A percentile compares a stretch with the other conserved stretches of the same genome.
Conservation (phyloP, 2,113 vertebrate genomes). For the Anolis sagrei region DNA sequence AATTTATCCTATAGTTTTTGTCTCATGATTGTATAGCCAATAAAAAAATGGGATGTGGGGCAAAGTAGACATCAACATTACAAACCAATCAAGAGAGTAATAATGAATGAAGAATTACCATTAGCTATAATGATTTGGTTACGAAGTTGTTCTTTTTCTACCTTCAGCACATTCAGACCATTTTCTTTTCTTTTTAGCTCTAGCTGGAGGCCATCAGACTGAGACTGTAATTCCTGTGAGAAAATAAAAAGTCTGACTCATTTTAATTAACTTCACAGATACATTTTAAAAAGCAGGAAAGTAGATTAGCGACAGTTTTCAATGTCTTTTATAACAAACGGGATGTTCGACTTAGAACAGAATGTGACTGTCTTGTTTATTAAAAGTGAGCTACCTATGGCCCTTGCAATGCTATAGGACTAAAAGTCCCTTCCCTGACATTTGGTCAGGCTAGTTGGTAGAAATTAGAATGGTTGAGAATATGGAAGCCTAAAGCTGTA, state of each 20-base stretch:
- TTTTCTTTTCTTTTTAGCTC: conserved; percentile 45
- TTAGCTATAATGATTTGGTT: conserved; percentile 19
- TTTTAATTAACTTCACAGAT: background rate
- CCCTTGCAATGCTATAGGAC: no score
- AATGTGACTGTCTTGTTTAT: background rate
- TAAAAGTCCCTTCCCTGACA: no score
- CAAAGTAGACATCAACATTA: background rate
- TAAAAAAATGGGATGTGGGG: no score
- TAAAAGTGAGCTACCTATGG: no score
- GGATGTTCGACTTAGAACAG: background rate
- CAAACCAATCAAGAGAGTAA: background rate
- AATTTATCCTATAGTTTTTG: background rate
- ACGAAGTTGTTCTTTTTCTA: conserved; percentile 20
- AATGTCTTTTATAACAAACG: background rate
- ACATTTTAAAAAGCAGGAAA: background rate
- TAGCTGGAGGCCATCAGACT: conserved; percentile 33
- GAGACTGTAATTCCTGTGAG: conserved; percentile 27
- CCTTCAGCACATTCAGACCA: conserved; percentile 40
- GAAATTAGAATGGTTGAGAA: no score
- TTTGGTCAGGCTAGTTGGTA: no score
- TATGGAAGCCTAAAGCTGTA: no score
- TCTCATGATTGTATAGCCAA: background rate
- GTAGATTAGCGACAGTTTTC: background rate
- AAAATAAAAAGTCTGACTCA: conserved; percentile 2
- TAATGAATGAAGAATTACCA: conserved; percentile 17